Conservation (phyloP, 2,797 vertebrate species). For the Pipistrellus nathusii region DNA sequence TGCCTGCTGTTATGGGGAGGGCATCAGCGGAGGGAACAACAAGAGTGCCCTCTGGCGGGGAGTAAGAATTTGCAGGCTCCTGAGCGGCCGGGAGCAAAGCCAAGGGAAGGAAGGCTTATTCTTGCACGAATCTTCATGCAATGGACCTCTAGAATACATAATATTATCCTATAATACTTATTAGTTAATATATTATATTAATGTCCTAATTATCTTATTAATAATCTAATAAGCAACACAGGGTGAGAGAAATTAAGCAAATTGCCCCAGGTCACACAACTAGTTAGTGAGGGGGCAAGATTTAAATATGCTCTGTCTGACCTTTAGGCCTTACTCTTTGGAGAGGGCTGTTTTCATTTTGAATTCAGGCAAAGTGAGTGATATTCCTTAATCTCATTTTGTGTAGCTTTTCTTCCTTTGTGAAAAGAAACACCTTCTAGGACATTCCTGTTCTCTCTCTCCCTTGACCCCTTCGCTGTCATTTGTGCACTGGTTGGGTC, state of each 20-base stretch:
- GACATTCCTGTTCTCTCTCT: background rate
- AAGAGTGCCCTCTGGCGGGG: too few relatives aligned
- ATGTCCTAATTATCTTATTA: background rate
- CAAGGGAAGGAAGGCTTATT: too few relatives aligned
- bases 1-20: too few relatives aligned
- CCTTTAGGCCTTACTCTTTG: background rate
- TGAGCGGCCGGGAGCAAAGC: too few relatives aligned
- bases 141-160: background rate
- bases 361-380: background rate
- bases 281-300: background rate
- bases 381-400: background rate
- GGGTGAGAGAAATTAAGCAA: background rate
- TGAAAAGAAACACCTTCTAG: background rate
- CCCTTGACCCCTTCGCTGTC: background rate
- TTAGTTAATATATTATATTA: constrained; percentile 8
- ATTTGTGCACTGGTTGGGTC: background rate
- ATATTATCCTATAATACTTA: background rate
- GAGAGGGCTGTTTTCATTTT: background rate
- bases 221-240: background rate
- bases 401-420: background rate
- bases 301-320: background rate
- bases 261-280: background rate
- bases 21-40: too few relatives aligned
- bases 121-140: too few relatives aligned
- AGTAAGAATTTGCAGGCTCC: too few relatives aligned